Evolutionary conservation across 1,140 invertebrate species (phyloP), one percentile per base, ranked within the genome.

Genomic region (Monochamus saltuarius): DNA sequence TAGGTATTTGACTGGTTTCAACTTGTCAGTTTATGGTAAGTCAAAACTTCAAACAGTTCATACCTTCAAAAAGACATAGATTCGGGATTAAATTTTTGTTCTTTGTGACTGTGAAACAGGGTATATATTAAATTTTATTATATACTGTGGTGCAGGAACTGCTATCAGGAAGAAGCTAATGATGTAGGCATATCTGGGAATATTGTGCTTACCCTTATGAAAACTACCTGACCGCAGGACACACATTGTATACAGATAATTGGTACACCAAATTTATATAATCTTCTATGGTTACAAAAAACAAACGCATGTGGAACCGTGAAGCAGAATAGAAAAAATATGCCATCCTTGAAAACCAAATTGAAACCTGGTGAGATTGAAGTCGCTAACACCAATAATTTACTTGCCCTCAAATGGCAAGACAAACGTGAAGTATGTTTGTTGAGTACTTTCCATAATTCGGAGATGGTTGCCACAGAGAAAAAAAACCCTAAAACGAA

Each of bases 1-100:
- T n/a, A n/a, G n/a, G n/a, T n/a, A n/a, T n/a, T n/a, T n/a, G n/a
- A n/a, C n/a, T n/a, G n/a, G n/a, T n/a, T n/a, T n/a, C n/a, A n/a
- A n/a, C n/a, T n/a, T n/a, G n/a, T n/a, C n/a, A n/a, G n/a, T n/a
- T n/a, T n/a, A n/a, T n/a, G n/a, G n/a, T n/a, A n/a, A n/a, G n/a
- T n/a, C n/a, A n/a, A n/a, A n/a, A n/a, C 7, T 78, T 75, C 52
- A 70, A 73, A 50, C 75, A 78, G 54, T 78, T 73, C 49, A 76
- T 77, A 14, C 71, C 67, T 19, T 59, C 57, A 9, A 78, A 77
- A 64, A 56, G 70, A 34, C 61, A 62, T 14, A 16, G 39, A 7
- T 62, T 62, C 35, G 60, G 60, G 7, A 37, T 62, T 11, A 62
- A 62, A 49, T 62, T 45, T 56, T 57, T 53, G 54, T 53, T 13